A percentile compares a stretch with the other conserved stretches of the same genome.
Conservation (phyloP, 1,140 invertebrate species). For the Drosophila takahashii region DNA sequence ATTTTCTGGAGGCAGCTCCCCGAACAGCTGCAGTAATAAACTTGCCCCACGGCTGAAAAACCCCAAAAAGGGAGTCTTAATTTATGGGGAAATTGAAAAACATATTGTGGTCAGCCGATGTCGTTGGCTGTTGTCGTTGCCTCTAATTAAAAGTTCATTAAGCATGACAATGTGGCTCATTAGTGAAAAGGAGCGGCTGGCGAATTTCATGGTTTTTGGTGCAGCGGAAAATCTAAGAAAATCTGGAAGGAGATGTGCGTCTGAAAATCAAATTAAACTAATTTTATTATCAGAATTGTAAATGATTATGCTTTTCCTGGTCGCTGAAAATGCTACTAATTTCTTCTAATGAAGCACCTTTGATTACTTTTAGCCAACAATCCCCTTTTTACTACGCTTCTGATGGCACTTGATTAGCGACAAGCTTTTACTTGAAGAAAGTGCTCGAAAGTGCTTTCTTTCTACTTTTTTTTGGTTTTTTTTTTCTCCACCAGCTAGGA, state of each 20-base stretch:
- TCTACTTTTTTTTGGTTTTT: slow-evolving; percentile 1
- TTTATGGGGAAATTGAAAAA: slow-evolving; percentile 72
- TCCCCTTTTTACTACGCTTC: slow-evolving; percentile 13
- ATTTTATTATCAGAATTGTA: too few relatives aligned
- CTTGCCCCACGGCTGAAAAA: slow-evolving; percentile 5
- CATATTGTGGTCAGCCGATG: slow-evolving; percentile 60
- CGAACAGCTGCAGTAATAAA: slow-evolving; percentile 40
- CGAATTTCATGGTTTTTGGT: slow-evolving; percentile 19
- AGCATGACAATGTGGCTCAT: slow-evolving; percentile 68
- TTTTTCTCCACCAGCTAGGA: slow-evolving; percentile 1
- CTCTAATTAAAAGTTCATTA: slow-evolving; percentile 83
- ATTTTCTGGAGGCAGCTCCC: slow-evolving; percentile 8
- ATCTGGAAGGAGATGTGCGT: neutral
- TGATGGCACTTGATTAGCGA: slow-evolving; percentile 75
- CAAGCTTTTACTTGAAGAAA: slow-evolving; percentile 53
- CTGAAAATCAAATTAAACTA: too few relatives aligned
- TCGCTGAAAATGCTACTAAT: too few relatives aligned
- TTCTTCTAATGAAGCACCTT: too few relatives aligned
- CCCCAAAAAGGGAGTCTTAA: slow-evolving; percentile 36
- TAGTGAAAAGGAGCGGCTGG: slow-evolving; percentile 24
- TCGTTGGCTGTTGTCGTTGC: slow-evolving; percentile 50
- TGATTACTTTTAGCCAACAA: neutral
- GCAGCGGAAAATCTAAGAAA: neutral
- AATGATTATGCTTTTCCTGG: neutral
- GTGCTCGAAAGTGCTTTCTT: slow-evolving; percentile 29